Evolutionary conservation across 2,888 invertebrate genomes (phyloP).

Genomic region (Anthrax anthrax): DNA sequence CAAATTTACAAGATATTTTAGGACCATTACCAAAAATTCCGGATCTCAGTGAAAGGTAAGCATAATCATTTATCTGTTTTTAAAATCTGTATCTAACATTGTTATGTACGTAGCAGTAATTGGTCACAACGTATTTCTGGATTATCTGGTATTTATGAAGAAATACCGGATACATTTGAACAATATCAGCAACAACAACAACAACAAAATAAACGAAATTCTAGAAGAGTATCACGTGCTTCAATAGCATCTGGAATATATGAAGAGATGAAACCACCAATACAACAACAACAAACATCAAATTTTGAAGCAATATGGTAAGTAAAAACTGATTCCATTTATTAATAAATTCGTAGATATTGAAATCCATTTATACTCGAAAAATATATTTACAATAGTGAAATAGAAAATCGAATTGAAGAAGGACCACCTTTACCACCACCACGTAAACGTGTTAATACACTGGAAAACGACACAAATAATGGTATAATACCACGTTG

Average conservation of each 20-base stretch:
- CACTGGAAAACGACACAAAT: conserved; percentile 20
- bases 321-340: neutral
- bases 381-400: neutral
- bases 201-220: conserved; percentile 11
- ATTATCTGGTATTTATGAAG: conserved; percentile 33
- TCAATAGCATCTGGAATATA: conserved; percentile 33
- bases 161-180: conserved; percentile 23
- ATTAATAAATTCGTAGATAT: too few species aligned
- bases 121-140: conserved; percentile 24
- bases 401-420: conserved; percentile 13
- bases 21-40: conserved; percentile 32
- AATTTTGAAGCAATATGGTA: conserved; percentile 16
- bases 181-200: conserved; percentile 6
- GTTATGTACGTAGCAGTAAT: conserved; percentile 8
- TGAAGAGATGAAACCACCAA: conserved; percentile 32
- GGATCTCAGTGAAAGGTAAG: conserved; percentile 17
- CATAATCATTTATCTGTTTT: neutral
- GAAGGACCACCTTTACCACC: conserved; percentile 25
- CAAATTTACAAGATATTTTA: conserved; percentile 19
- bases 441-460: conserved; percentile 30
- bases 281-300: conserved; percentile 14
- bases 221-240: conserved; percentile 22
- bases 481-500: conserved; percentile 25
- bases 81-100: neutral
- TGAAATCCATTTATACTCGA: too few species aligned